Evolutionary conservation across 2,113 vertebrate species (phyloP), one percentile per base, ranked within the genome.

Genomic region (Colius striatus): DNA sequence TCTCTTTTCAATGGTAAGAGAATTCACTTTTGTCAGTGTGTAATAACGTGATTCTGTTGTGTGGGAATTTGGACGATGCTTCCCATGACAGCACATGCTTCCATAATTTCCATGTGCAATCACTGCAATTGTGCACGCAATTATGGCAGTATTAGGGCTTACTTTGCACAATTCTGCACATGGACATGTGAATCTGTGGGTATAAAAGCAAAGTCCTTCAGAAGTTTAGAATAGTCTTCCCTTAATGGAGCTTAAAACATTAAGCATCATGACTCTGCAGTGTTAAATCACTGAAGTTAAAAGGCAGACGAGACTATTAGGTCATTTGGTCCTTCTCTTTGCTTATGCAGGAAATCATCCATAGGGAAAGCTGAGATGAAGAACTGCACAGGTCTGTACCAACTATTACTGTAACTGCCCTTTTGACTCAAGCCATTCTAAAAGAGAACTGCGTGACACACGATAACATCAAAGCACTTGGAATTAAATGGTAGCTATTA

Each of bases 171-270:
- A 43, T 79, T 71, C 79, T 53, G 11, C 51, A 65, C 30, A 9
- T 34, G 15, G 50, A 16, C 70, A 71, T 30, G 14, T 66, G 62
- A 85, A 58, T 75, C 53, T 67, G 16, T 1, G 41, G 36, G 30
- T 57, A 89, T 65, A 70, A 81, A 84, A 89, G 29, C 22, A 1
- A 92, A 68, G 43, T 70, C 74, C 67, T 83, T 74, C 70, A 50
- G 58, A 95, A 89, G 51, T 89, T 93, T 75, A 79, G 57, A 75
- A 89, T 76, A 86, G 86, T 86, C 66, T 93, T 79, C 48, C 58
- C 36, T 79, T 94, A 89, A 96, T 76, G 81, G 77, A 78, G 57
- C 72, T 86, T 75, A 75, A 96, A 89, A 91, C 67, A 83, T 89
- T 87, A 95, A 72, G 78, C 41, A 77, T 62, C 54, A 58, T 19